Evolutionary conservation across 2,797 vertebrate species (phyloP).

Genomic region (Sebastes wilsoni): DNA sequence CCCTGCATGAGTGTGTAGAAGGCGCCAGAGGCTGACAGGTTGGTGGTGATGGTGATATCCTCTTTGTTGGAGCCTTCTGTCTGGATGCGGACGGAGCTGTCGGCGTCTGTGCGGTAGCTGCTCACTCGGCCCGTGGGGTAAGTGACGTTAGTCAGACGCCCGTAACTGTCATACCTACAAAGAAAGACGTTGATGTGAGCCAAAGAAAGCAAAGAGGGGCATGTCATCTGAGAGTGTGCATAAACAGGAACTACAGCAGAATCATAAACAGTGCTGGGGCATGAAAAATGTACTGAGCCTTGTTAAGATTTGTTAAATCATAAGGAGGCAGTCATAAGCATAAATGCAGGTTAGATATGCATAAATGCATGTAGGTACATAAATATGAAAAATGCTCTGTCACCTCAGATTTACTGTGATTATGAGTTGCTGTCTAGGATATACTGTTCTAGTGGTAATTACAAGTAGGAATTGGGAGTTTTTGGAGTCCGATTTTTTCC

Average conservation of each 20-base stretch:
- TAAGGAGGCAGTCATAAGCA: slow-evolving; percentile 9
- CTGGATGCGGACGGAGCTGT: slow-evolving; percentile 93
- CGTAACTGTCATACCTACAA: slow-evolving; percentile 94
- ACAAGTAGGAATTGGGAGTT: not conserved
- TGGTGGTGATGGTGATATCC: slow-evolving; percentile 96
- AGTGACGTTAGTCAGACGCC: slow-evolving; percentile 95
- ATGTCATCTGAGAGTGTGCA: slow-evolving; percentile 5
- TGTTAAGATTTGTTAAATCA: slow-evolving; percentile 17
- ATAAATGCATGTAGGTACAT: slow-evolving; percentile 26
- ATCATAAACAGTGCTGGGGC: slow-evolving; percentile 33
- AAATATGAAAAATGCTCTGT: slow-evolving; percentile 35
- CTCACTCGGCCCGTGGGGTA: slow-evolving; percentile 96
- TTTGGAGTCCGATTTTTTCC: slow-evolving; percentile 17
- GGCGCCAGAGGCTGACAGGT: slow-evolving; percentile 95
- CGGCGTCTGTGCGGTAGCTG: slow-evolving; percentile 93
- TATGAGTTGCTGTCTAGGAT: slow-evolving; percentile 13
- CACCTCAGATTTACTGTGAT: slow-evolving; percentile 30
- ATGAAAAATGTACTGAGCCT: not conserved
- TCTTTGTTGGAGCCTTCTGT: slow-evolving; percentile 95
- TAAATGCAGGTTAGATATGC: slow-evolving; percentile 32
- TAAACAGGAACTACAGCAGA: slow-evolving; percentile 12
- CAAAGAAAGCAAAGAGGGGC: slow-evolving; percentile 15
- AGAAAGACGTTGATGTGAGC: slow-evolving; percentile 39
- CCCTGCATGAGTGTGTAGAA: slow-evolving; percentile 98
- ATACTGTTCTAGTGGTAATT: slow-evolving; percentile 30